Percentiles rank a stretch among this genome's conserved stretches.
These are phyloP conservation scores for Drosophila subobscura DNA, from an alignment of 1,140 invertebrate species.

Conservation along the genomic window DNA sequence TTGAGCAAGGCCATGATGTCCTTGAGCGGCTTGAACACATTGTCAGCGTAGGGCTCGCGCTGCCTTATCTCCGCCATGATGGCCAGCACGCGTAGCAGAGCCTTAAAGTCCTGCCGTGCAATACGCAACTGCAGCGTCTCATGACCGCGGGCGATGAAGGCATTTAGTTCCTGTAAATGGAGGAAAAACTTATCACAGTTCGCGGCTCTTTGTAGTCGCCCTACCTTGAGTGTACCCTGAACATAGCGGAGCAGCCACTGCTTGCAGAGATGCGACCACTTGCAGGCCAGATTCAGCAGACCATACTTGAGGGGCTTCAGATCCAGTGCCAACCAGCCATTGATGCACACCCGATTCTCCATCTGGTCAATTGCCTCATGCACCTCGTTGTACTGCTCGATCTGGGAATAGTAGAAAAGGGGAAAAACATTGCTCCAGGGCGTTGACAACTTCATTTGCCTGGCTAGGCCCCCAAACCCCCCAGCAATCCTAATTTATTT, in stretches of 20 bases:
- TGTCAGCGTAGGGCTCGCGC: constrained; percentile 86
- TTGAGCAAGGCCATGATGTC: constrained; percentile 90
- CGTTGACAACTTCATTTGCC: constrained; percentile 61
- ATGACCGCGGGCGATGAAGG: constrained; percentile 86
- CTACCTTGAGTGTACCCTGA: constrained; percentile 84
- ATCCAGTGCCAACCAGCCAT: constrained; percentile 89
- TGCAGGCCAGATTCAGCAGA: constrained; percentile 88
- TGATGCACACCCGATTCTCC: constrained; percentile 83
- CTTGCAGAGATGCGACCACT: constrained; percentile 90
- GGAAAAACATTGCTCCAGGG: neutral
- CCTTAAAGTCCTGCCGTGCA: constrained; percentile 87
- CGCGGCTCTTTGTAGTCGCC: constrained; percentile 75
- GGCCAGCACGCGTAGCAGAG: constrained; percentile 84
- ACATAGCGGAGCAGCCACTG: constrained; percentile 88
- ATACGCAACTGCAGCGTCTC: constrained; percentile 85
- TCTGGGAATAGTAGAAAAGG: constrained; percentile 41
- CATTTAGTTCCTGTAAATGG: constrained; percentile 84
- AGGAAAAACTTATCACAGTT: too few species aligned
- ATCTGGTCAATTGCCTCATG: constrained; percentile 74
- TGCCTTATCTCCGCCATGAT: constrained; percentile 87
- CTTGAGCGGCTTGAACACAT: constrained; percentile 93
- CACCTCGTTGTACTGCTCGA: constrained; percentile 77
- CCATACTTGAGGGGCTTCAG: constrained; percentile 88
- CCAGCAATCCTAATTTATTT: constrained; percentile 59
- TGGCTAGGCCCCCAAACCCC: constrained; percentile 1